Evolutionary conservation across 1,140 invertebrate species (phyloP).

Genomic region (Cataglyphis hispanica): DNA sequence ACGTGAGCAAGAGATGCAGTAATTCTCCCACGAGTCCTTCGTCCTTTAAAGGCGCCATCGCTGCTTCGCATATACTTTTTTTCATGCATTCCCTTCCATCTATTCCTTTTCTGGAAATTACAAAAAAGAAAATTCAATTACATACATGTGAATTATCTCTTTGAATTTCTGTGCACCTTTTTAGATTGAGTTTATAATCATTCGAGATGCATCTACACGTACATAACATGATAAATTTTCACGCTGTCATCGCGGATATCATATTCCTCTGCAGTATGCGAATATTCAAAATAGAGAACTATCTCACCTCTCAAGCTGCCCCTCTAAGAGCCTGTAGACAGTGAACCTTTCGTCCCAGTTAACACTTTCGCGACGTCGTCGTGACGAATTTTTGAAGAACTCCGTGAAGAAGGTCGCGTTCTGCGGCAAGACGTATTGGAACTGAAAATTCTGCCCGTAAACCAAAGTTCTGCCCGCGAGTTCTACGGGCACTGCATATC

Average conservation of each 20-base stretch:
- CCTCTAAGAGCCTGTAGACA: conserved; percentile 77
- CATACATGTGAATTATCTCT: conserved; percentile 1
- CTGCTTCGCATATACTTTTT: conserved; percentile 86
- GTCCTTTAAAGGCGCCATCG: conserved; percentile 82
- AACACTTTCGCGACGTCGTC: conserved; percentile 68
- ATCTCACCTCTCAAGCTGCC: conserved; percentile 77
- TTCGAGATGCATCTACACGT: not conserved
- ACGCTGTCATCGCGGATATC: not conserved
- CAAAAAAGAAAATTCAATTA: not conserved
- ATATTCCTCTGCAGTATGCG: not conserved
- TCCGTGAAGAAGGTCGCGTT: conserved; percentile 84
- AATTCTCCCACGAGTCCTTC: conserved; percentile 86
- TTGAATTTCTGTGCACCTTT: not conserved
- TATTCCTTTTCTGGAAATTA: conserved; percentile 75
- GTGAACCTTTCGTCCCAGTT: conserved; percentile 66
- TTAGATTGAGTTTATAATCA: not conserved
- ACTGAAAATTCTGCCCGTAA: conserved; percentile 85
- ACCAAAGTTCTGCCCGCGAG: conserved; percentile 80
- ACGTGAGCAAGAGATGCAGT: conserved; percentile 86
- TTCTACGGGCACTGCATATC: conserved; percentile 83
- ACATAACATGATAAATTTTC: conserved; percentile 8
- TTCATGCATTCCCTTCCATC: conserved; percentile 84
- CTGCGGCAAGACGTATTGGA: conserved; percentile 84
- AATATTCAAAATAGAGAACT: not conserved
- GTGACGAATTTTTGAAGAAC: conserved; percentile 71